Percentiles rank a stretch among this genome's conserved stretches.
Evolutionary conservation across 2,888 invertebrate species (phyloP).

Genomic region (Atrina japonica): DNA sequence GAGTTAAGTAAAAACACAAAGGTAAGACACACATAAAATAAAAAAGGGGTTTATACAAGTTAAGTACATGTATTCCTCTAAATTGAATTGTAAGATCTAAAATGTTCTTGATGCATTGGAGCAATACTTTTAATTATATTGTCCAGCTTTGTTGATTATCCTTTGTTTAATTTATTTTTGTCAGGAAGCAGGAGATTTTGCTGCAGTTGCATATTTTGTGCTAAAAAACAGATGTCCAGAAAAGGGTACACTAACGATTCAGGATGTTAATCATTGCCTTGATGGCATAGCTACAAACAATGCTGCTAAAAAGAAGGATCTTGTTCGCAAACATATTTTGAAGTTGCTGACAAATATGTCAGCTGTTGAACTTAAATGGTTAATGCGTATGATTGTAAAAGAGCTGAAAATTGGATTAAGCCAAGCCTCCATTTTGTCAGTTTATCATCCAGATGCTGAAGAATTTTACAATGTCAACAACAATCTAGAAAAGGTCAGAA

Average conservation of each 20-base stretch:
- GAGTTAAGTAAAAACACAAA: too few species aligned
- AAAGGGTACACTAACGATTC: slow-evolving; percentile 84
- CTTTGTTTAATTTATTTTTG: too few species aligned
- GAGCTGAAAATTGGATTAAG: slow-evolving; percentile 89
- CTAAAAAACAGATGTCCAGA: slow-evolving; percentile 83
- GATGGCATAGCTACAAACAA: slow-evolving; percentile 88
- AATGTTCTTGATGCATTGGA: too few species aligned
- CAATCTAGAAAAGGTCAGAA: slow-evolving; percentile 87
- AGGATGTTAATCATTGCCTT: slow-evolving; percentile 88
- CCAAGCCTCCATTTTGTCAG: slow-evolving; percentile 85
- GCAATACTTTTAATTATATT: too few species aligned
- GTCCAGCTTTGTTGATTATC: too few species aligned
- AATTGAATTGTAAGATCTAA: too few species aligned
- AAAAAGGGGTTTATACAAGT: too few species aligned
- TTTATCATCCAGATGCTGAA: slow-evolving; percentile 91
- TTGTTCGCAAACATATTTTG: slow-evolving; percentile 84
- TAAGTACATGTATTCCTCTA: too few species aligned
- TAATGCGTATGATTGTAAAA: slow-evolving; percentile 93
- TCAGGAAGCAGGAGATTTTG: slow-evolving; percentile 88
- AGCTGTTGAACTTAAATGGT: slow-evolving; percentile 92
- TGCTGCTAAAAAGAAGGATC: slow-evolving; percentile 82
- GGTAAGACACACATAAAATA: too few species aligned
- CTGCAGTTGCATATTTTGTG: slow-evolving; percentile 88
- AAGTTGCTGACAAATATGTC: slow-evolving; percentile 86
- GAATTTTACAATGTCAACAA: slow-evolving; percentile 88